These are phyloP conservation scores for Mystacornis crossleyi DNA, from an alignment of 2,113 vertebrate genomes.

Conservation along the genomic window DNA sequence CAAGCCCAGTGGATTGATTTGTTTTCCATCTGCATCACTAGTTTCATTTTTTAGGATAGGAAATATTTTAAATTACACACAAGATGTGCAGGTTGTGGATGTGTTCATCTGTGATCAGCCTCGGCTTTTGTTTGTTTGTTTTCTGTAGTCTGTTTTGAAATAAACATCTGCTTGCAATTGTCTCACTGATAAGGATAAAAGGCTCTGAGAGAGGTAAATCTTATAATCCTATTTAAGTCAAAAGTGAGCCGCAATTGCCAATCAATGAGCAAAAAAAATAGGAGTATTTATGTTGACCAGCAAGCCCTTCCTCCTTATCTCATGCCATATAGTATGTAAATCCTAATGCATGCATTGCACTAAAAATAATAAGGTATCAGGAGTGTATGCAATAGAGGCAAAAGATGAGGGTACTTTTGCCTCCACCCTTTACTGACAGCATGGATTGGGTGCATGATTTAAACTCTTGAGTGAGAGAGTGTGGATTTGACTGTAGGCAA, in stretches of 20 bases:
- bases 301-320: not conserved
- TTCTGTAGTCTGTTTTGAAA: not conserved
- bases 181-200: not conserved
- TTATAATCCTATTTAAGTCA: not conserved
- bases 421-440: not conserved
- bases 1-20: not conserved
- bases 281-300: not conserved
- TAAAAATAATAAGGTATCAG: not conserved
- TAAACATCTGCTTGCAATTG: not conserved
- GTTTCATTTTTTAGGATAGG: not conserved
- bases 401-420: not conserved
- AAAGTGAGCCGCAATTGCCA: not conserved
- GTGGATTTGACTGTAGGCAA: not conserved
- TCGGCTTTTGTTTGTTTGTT: not conserved
- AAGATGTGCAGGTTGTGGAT: not conserved
- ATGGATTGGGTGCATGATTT: rapidly evolving
- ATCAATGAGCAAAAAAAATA: not conserved
- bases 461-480: not conserved
- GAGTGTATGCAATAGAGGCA: not conserved
- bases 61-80: not conserved
- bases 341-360: not conserved
- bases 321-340: not conserved
- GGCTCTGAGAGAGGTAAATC: not conserved
- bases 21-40: not conserved
- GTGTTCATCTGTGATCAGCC: not conserved